A percentile compares a stretch with the other conserved stretches of the same genome.
phyloP scores from a whole-genome alignment of 2,797 vertebrate species.

The Paguma larvata region DNA sequence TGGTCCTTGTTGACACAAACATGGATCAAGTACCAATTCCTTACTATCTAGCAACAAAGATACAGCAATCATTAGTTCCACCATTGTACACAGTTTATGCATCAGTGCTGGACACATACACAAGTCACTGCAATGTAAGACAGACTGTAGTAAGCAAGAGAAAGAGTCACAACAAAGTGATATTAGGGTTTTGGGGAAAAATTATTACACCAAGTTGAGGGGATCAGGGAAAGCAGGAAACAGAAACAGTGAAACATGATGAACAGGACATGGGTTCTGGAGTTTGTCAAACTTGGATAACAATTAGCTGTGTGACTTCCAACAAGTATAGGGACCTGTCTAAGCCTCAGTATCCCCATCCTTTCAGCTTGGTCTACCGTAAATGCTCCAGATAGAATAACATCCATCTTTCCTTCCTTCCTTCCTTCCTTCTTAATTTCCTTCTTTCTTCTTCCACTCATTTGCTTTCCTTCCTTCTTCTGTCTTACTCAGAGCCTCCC shows the following conservation, averaged over 20 bases:
- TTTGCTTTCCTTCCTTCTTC: conserved; percentile 10
- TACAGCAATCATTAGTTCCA: conserved; percentile 24
- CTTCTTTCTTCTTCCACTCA: not conserved
- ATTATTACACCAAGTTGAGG: not conserved
- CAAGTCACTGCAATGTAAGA: conserved; percentile 12
- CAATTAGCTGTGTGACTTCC: not conserved
- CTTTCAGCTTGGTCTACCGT: not conserved
- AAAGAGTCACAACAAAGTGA: conserved; percentile 2
- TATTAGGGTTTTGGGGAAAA: not conserved
- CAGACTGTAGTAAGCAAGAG: conserved; percentile 1
- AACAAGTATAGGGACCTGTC: not conserved
- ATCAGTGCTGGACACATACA: not conserved
- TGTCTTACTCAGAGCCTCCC: not conserved
- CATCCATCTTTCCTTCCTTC: not conserved
- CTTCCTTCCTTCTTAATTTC: not conserved
- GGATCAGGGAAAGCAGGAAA: not conserved
- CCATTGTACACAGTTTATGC: not conserved
- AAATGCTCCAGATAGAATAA: not conserved
- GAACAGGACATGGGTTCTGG: not conserved
- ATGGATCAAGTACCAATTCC: not conserved
- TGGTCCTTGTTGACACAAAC: conserved; percentile 16
- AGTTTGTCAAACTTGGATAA: not conserved
- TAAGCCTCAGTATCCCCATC: not conserved
- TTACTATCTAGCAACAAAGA: conserved; percentile 50
- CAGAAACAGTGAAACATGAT: not conserved